Conservation (phyloP, 2,888 invertebrate genomes). For the Leptopilina syphax region DNA sequence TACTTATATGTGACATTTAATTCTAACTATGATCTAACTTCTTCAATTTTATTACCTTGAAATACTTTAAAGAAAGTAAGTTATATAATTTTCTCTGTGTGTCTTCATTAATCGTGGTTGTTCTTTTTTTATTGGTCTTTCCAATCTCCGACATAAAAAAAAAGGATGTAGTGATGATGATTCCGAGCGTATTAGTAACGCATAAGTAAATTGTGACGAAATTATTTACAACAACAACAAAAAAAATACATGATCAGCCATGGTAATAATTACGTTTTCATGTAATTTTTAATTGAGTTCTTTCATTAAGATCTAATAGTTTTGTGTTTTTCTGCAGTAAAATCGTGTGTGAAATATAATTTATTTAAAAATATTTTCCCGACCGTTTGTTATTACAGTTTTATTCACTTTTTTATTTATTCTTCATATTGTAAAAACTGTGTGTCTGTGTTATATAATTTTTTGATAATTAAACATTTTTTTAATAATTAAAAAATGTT, state of each 20-base stretch:
- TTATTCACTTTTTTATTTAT: no score
- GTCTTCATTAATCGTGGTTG: conserved; percentile 9
- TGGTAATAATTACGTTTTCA: not conserved
- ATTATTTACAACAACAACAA: not conserved
- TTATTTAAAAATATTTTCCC: no score
- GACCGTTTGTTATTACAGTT: no score
- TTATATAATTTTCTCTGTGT: not conserved
- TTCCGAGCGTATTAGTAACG: not conserved
- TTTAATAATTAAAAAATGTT: no score
- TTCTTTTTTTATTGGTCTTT: not conserved
- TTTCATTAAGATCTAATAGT: no score
- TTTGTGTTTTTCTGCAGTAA: no score
- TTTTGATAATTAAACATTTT: no score
- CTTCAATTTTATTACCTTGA: conserved; percentile 12
- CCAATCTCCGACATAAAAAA: not conserved
- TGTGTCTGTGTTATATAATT: no score
- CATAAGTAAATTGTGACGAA: conserved; percentile 1
- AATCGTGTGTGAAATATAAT: no score
- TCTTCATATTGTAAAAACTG: no score
- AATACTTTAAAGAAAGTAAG: conserved; percentile 18
- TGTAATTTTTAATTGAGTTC: no score
- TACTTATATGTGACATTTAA: not conserved
- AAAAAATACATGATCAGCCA: not conserved
- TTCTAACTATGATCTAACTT: conserved; percentile 9
- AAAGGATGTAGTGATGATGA: not conserved